These are phyloP conservation scores for Bolborhynchus lineola DNA, from an alignment of 2,113 vertebrate species.

Conservation along the genomic window DNA sequence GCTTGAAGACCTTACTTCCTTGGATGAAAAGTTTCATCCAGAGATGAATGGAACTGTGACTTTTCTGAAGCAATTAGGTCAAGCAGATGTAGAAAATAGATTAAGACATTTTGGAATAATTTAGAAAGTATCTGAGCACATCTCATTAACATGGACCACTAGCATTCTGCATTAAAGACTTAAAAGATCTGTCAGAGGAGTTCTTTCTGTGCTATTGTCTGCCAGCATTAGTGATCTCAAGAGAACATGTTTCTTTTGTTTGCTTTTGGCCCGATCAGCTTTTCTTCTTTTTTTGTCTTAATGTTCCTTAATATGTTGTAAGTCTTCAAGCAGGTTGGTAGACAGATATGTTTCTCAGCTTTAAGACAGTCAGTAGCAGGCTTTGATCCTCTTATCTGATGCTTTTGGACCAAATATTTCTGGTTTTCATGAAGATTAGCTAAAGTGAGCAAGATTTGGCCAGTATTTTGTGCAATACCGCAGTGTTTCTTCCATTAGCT, in stretches of 20 bases:
- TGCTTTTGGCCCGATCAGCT: constrained; percentile 63
- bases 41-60: not conserved
- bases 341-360: not conserved
- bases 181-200: constrained; percentile 60
- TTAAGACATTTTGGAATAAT: constrained; percentile 38
- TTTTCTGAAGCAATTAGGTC: constrained; percentile 15
- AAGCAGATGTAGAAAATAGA: constrained; percentile 52
- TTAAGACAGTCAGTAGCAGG: not conserved
- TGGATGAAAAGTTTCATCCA: not conserved
- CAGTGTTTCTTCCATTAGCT: not conserved
- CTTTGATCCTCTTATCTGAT: constrained; percentile 35
- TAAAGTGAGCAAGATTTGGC: not conserved
- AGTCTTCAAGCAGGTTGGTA: constrained; percentile 24
- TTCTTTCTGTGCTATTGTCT: constrained; percentile 65
- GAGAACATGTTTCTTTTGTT: constrained; percentile 63
- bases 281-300: constrained; percentile 23
- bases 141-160: constrained; percentile 64
- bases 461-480: not conserved
- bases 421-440: not conserved
- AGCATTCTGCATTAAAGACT: constrained; percentile 50
- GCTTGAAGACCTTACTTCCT: not conserved
- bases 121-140: constrained; percentile 49
- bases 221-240: constrained; percentile 57
- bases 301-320: constrained; percentile 23
- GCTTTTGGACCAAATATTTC: constrained; percentile 18